Evolutionary conservation across 35 echinoderm and acorn worm species (phyloP).

Genomic region (Patiria miniata): DNA sequence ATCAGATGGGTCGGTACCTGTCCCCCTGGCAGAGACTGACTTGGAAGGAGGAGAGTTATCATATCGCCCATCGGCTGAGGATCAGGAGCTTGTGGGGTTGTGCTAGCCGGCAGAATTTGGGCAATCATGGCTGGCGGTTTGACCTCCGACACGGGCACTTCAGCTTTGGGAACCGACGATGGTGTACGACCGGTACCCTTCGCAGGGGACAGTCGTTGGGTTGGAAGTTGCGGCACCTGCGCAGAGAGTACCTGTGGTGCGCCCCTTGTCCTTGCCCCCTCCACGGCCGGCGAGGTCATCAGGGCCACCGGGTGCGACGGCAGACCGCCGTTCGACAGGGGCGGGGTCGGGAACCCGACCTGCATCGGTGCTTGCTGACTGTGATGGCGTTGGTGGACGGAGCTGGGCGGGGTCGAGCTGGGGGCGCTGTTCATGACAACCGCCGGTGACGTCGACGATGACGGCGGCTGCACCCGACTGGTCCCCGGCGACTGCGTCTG

Average conservation of each 20-base stretch:
- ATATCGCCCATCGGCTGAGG: background rate
- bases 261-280: constrained; percentile 12
- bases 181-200: background rate
- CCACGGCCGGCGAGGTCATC: background rate
- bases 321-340: background rate
- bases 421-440: too few relatives aligned
- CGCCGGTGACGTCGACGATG: background rate
- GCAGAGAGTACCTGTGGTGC: background rate
- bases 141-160: background rate
- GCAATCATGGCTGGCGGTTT: background rate
- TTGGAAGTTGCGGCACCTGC: background rate
- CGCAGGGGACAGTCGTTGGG: too few relatives aligned
- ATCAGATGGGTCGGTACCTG: constrained; percentile 83
- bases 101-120: background rate
- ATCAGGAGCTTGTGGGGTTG: background rate
- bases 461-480: background rate
- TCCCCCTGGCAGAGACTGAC: constrained; percentile 53
- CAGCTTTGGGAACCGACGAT: background rate
- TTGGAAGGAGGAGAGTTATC: constrained; percentile 65
- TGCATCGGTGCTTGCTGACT: background rate
- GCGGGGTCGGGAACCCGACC: background rate
- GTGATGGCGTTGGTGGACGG: background rate
- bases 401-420: background rate
- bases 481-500: background rate
- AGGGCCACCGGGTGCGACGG: background rate